Conservation (phyloP, 23 tunicate genomes). For the Halocynthia aurantium region DNA sequence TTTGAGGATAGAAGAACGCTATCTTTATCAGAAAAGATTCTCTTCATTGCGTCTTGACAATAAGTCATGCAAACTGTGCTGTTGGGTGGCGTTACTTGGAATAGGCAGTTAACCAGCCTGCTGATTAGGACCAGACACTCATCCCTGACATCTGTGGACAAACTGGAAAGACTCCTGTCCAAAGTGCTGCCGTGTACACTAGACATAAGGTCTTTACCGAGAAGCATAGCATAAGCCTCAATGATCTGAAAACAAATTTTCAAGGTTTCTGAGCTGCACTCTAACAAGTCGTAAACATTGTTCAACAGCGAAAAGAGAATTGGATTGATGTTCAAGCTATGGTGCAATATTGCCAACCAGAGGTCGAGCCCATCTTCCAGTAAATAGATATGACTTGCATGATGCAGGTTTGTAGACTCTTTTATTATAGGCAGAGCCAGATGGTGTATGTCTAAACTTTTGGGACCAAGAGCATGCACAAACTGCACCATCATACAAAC, state of each 20-base stretch:
- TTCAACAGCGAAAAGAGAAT: conserved; percentile 45
- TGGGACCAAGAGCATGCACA: conserved; percentile 8
- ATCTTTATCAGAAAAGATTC: conserved; percentile 1
- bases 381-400: conserved; percentile 59
- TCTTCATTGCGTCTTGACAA: background rate
- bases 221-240: conserved; percentile 49
- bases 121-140: conserved; percentile 54
- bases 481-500: conserved; percentile 7
- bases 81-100: conserved; percentile 28
- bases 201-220: conserved; percentile 24
- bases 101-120: conserved; percentile 10
- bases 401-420: conserved; percentile 32
- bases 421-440: conserved; percentile 35
- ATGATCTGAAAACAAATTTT: conserved; percentile 50
- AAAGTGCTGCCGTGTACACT: conserved; percentile 33
- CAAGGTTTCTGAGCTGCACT: conserved; percentile 67
- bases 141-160: conserved; percentile 66
- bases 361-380: conserved; percentile 66
- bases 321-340: conserved; percentile 24
- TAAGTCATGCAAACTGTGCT: conserved; percentile 7
- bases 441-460: background rate
- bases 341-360: conserved; percentile 58
- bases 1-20: conserved; percentile 12
- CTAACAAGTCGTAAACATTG: conserved; percentile 53
- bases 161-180: conserved; percentile 26